These are phyloP conservation scores for Danio choprae DNA, from an alignment of 2,797 vertebrate species.

Conservation along the genomic window DNA sequence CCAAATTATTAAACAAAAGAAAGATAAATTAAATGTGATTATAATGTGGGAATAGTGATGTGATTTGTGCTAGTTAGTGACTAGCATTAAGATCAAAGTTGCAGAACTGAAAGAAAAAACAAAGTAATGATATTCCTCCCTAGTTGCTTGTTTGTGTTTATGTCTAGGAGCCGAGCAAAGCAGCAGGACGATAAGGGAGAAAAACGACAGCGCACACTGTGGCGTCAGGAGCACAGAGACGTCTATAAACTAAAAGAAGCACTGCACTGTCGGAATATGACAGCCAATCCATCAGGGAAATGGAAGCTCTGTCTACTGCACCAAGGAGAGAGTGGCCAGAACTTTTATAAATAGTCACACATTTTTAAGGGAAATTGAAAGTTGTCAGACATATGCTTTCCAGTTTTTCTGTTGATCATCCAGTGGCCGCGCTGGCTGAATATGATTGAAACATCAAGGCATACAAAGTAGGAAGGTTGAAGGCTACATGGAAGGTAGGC, in stretches of 20 bases:
- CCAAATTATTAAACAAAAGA: not conserved
- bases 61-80: conserved; percentile 31
- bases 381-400: conserved; percentile 77
- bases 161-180: conserved; percentile 61
- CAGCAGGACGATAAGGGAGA: conserved; percentile 70
- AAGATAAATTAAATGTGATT: conserved; percentile 16
- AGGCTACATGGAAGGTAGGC: conserved; percentile 53
- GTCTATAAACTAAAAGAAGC: conserved; percentile 83
- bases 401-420: conserved; percentile 67
- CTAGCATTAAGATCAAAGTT: conserved; percentile 38
- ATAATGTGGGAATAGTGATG: conserved; percentile 24
- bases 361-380: conserved; percentile 78
- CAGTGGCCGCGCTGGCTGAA: conserved; percentile 59
- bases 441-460: conserved; percentile 73
- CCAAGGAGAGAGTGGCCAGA: conserved; percentile 80
- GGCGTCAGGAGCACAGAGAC: conserved; percentile 74
- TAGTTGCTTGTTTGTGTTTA: conserved; percentile 67
- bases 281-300: conserved; percentile 89
- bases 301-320: conserved; percentile 81
- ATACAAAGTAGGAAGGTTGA: conserved; percentile 66
- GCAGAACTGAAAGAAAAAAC: conserved; percentile 49
- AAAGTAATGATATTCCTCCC: conserved; percentile 61
- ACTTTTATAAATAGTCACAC: conserved; percentile 79
- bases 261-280: conserved; percentile 78
- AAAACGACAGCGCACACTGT: conserved; percentile 65